Base-by-base conservation (phyloP, 2,888 invertebrate species). In the Amblyjoppa fuscipennis region DNA sequence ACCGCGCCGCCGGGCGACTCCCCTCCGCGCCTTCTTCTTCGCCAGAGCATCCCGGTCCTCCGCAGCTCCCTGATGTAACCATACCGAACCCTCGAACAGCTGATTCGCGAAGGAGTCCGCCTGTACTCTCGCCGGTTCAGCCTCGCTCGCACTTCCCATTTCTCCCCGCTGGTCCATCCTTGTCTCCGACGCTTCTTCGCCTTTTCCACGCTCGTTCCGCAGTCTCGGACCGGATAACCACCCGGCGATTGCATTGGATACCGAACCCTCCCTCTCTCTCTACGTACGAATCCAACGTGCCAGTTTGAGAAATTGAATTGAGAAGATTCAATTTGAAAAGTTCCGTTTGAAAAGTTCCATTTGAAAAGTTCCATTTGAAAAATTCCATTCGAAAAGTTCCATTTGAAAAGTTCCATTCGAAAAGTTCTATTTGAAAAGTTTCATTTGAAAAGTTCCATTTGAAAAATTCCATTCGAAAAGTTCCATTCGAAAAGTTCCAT, bases 1-100 rank as follows among this genome's bases (percentile, higher is more conserved):
- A 77, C 80, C 49, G 56, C 45, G 87, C 88, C 88, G 88, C 87
- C 78, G 73, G 81, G 74, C 84, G 81, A n/a, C 34, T 59, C 77
- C 56, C 86, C 73, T 53, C 70, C 28, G 5, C 53, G 49, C 59
- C 45, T 66, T 56, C 75, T 53, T 20, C 74, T 28, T 16, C 64
- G 66, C 20, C 53, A 25, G 25, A 53, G 68, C 77, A 82, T 70
- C 81, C 73, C 75, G 45, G 31, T 45, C 64, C 51, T 28, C 79
- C 69, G 51, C 51, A 45, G 73, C 80, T 81, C 71, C 45, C 74
- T 83, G 73, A 81, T 86, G 84, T 85, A 84, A 87, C 84, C 64
- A 45, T 71, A 38, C 79, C 70, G 70, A 38, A 73, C 69, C 66
- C 49, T 56, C 68, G 56, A 87, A 85, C 87, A 87, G 87, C 87